phyloP scores from a whole-genome alignment of 2,888 invertebrate species.

The Parasteatoda lunata region DNA sequence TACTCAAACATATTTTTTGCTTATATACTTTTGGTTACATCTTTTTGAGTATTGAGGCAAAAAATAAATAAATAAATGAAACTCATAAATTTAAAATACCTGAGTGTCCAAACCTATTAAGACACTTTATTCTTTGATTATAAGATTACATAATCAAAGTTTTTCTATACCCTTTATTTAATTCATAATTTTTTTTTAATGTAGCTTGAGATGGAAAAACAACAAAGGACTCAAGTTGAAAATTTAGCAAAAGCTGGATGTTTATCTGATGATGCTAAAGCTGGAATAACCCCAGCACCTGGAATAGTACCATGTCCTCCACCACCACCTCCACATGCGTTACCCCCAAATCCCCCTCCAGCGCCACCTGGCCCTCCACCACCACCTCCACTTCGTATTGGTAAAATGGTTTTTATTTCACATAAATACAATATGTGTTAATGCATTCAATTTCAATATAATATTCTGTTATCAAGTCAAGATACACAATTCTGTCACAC shows the following conservation, averaged over 20 bases:
- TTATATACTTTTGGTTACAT: too few species aligned
- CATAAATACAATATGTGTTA: too few species aligned
- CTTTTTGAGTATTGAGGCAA: too few species aligned
- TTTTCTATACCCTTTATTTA: neutral
- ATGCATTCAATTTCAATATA: too few species aligned
- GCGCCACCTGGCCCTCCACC: constrained; percentile 78
- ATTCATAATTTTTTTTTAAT: constrained; percentile 2
- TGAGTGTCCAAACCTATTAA: too few species aligned
- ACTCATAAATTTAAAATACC: too few species aligned
- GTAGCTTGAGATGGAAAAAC: constrained; percentile 74
- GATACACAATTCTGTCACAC: too few species aligned
- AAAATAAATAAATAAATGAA: too few species aligned
- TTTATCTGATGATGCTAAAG: constrained; percentile 94
- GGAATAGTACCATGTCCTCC: constrained; percentile 71
- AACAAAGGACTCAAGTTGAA: constrained; percentile 86
- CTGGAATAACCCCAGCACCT: constrained; percentile 72
- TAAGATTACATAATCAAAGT: neutral
- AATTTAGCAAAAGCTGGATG: constrained; percentile 91
- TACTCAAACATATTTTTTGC: too few species aligned
- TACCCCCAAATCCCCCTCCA: constrained; percentile 77
- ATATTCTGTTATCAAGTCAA: too few species aligned
- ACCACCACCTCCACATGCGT: constrained; percentile 71
- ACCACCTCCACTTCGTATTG: constrained; percentile 75
- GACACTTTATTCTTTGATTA: too few species aligned
- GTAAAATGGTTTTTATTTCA: neutral